Conservation (phyloP, 2,888 invertebrate species). For the Parochlus steinenii region DNA sequence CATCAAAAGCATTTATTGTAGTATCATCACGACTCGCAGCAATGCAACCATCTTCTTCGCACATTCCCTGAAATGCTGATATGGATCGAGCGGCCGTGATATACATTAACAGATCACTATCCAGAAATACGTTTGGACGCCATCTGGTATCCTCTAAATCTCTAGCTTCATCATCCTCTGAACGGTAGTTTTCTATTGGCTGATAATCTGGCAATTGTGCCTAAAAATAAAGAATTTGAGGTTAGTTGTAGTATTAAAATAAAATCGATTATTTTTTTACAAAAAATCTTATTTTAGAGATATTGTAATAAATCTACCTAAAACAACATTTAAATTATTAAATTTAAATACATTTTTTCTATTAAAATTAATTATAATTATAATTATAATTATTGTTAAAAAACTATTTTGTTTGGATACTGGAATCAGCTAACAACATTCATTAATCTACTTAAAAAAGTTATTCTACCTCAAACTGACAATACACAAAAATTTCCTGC, state of each 20-base stretch:
- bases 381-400: slow-evolving; percentile 1
- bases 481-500: too few species aligned
- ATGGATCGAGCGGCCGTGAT: slow-evolving; percentile 91
- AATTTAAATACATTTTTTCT: neutral
- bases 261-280: neutral
- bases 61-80: slow-evolving; percentile 94
- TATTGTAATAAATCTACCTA: slow-evolving; percentile 1
- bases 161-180: slow-evolving; percentile 32
- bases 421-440: too few species aligned
- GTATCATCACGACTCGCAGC: slow-evolving; percentile 95
- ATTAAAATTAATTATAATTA: neutral
- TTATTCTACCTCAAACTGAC: too few species aligned
- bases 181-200: slow-evolving; percentile 33
- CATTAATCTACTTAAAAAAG: too few species aligned
- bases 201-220: slow-evolving; percentile 34
- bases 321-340: too few species aligned
- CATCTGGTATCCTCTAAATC: slow-evolving; percentile 75
- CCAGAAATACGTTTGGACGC: slow-evolving; percentile 84
- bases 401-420: neutral
- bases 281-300: neutral
- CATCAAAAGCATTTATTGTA: slow-evolving; percentile 91
- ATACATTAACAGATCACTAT: slow-evolving; percentile 94
- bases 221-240: slow-evolving; percentile 16
- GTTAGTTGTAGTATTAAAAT: neutral
- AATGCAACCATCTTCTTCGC: slow-evolving; percentile 95